Evolutionary conservation across 1,140 invertebrate species (phyloP).

Genomic region (Hormaphis cornu): DNA sequence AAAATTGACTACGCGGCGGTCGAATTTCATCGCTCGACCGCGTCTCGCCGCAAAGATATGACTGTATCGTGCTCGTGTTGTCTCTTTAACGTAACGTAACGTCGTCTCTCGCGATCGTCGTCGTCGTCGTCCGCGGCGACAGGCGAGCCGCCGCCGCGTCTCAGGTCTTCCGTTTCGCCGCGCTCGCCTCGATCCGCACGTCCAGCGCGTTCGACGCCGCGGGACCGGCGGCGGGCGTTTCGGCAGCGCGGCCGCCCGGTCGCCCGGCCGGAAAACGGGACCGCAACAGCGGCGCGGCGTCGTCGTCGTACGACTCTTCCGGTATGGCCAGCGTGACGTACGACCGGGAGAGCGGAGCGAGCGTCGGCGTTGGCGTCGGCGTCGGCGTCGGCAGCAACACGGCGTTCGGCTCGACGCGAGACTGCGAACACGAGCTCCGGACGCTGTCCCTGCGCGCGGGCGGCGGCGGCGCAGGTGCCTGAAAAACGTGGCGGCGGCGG

Average conservation of each 20-base stretch:
- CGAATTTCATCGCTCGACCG: no score
- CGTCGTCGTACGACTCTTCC: not conserved
- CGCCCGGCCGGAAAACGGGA: slow-evolving; percentile 6
- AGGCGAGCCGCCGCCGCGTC: not conserved
- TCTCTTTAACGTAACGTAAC: no score
- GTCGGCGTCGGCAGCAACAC: not conserved
- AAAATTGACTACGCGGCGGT: no score
- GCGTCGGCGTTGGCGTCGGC: not conserved
- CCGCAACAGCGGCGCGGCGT: not conserved
- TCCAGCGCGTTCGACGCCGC: not conserved
- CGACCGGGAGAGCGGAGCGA: not conserved
- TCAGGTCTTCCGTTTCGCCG: slow-evolving; percentile 2
- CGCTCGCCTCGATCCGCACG: slow-evolving; percentile 7
- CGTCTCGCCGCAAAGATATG: no score
- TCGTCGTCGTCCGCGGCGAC: not conserved
- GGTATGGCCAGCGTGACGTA: slow-evolving; percentile 26
- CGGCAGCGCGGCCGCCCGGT: not conserved
- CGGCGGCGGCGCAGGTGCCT: not conserved
- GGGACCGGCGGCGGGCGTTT: not conserved
- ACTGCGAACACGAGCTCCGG: not conserved
- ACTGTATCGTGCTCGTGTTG: no score
- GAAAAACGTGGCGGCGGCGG: no score
- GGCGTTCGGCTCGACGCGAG: no score
- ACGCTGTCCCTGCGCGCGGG: not conserved
- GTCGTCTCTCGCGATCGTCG: not conserved